Percentiles rank a stretch among this genome's conserved stretches.
These are phyloP conservation scores for Ormyrus thymus DNA, from an alignment of 2,888 invertebrate genomes.

Conservation along the genomic window DNA sequence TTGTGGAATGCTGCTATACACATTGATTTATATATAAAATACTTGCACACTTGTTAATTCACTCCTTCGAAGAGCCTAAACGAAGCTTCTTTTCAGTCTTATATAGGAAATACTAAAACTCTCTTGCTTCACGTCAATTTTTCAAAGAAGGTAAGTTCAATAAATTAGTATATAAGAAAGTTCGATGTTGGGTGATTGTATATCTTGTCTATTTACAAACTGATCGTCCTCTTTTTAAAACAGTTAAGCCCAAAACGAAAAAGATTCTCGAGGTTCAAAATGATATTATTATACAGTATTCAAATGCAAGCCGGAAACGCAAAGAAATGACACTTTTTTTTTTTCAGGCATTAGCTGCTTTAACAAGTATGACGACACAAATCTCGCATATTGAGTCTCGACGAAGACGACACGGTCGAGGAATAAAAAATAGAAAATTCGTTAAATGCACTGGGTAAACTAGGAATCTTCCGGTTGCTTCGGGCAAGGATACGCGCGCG, in stretches of 20 bases:
- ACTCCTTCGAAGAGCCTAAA: slow-evolving; percentile 1
- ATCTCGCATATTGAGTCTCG: no score
- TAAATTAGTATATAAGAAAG: slow-evolving; percentile 9
- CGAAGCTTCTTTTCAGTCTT: slow-evolving; percentile 45
- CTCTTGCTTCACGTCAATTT: background rate
- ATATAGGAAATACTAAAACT: slow-evolving; percentile 44
- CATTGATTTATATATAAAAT: background rate
- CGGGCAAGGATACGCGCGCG: slow-evolving; percentile 56
- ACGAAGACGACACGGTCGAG: background rate
- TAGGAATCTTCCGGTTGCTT: slow-evolving; percentile 49
- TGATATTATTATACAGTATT: background rate
- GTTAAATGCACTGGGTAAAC: slow-evolving; percentile 38
- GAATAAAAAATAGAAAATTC: slow-evolving; percentile 12
- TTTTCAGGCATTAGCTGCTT: no score
- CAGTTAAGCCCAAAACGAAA: background rate
- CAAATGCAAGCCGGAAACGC: background rate
- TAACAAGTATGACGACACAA: no score
- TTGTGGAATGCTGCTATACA: slow-evolving; percentile 41
- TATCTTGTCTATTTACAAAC: slow-evolving; percentile 12
- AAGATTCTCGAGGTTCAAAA: no score
- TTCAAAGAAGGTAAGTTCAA: slow-evolving; percentile 12
- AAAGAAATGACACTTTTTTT: background rate
- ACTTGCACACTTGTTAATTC: slow-evolving; percentile 29
- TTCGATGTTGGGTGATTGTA: slow-evolving; percentile 8
- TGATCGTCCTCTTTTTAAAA: slow-evolving; percentile 8